Conservation (phyloP, 2,113 vertebrate species). For the Amblyornis subalaris region DNA sequence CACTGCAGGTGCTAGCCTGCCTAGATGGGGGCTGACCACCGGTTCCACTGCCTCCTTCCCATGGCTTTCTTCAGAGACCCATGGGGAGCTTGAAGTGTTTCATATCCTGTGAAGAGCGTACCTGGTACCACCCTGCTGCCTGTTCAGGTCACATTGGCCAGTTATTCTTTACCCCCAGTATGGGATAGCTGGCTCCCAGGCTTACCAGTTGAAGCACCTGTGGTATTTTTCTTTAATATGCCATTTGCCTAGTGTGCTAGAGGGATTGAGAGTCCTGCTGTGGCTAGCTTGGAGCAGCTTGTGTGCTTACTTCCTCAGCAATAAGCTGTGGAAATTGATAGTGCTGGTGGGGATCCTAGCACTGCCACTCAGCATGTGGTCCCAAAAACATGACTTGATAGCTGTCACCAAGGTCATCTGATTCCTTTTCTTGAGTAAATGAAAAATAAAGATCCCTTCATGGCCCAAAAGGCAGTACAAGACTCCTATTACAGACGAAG, state of each 20-base stretch:
- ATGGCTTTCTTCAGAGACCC: neutral
- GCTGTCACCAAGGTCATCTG: neutral
- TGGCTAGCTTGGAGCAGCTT: neutral
- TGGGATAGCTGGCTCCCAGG: neutral
- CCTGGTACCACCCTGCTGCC: neutral
- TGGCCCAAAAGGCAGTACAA: neutral
- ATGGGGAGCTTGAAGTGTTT: neutral
- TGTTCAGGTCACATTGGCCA: rapidly evolving
- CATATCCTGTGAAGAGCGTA: neutral
- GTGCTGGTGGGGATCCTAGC: neutral
- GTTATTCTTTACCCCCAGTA: neutral
- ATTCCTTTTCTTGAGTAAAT: neutral
- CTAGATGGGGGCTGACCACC: neutral
- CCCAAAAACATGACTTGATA: neutral
- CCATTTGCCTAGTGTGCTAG: neutral
- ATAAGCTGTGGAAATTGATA: neutral
- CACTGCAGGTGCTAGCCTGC: neutral
- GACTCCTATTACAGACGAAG: neutral
- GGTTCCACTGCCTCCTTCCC: neutral
- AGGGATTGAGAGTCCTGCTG: neutral
- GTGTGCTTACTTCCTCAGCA: neutral
- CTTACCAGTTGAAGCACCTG: neutral
- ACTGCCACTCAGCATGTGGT: neutral
- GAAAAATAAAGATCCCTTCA: neutral
- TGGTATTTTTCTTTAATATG: neutral